A percentile compares a stretch with the other conserved stretches of the same genome.
phyloP scores from a whole-genome alignment of 2,797 vertebrate species.

The Lacerta agilis region DNA sequence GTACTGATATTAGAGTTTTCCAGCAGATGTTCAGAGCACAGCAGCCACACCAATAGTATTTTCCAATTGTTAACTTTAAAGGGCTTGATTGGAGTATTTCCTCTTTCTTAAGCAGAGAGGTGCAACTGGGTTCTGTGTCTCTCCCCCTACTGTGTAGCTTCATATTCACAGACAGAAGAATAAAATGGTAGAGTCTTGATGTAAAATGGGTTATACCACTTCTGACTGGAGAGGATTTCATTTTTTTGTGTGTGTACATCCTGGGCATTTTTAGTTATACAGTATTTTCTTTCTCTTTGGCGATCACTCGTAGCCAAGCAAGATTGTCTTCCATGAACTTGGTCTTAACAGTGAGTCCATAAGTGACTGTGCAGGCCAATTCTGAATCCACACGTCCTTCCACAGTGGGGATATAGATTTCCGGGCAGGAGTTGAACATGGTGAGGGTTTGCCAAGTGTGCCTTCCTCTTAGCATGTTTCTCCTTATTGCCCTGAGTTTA shows the following conservation, averaged over 20 bases:
- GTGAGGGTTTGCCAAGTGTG: too few relatives aligned
- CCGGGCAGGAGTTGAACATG: too few relatives aligned
- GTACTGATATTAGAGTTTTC: constrained; percentile 66
- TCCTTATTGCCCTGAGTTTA: too few relatives aligned
- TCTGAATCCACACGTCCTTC: too few relatives aligned
- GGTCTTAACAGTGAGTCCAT: too few relatives aligned
- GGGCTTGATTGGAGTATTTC: not conserved
- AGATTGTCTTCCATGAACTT: too few relatives aligned
- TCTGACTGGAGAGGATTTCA: not conserved
- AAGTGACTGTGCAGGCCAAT: too few relatives aligned
- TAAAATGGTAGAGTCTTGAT: not conserved
- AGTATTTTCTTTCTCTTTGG: too few relatives aligned
- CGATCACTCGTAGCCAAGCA: too few relatives aligned
- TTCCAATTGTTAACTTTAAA: constrained; percentile 56
- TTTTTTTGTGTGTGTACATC: not conserved
- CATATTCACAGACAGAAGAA: not conserved
- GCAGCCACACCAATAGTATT: constrained; percentile 66
- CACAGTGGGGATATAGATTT: too few relatives aligned
- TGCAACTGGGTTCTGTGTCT: not conserved
- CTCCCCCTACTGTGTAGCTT: not conserved
- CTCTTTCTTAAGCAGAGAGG: not conserved
- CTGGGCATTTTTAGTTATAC: not conserved
- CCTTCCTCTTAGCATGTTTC: too few relatives aligned
- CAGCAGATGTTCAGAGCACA: constrained; percentile 62
- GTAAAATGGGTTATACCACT: not conserved